phyloP scores from a whole-genome alignment of 2,797 vertebrate genomes.

The Dromococcyx pavoninus region DNA sequence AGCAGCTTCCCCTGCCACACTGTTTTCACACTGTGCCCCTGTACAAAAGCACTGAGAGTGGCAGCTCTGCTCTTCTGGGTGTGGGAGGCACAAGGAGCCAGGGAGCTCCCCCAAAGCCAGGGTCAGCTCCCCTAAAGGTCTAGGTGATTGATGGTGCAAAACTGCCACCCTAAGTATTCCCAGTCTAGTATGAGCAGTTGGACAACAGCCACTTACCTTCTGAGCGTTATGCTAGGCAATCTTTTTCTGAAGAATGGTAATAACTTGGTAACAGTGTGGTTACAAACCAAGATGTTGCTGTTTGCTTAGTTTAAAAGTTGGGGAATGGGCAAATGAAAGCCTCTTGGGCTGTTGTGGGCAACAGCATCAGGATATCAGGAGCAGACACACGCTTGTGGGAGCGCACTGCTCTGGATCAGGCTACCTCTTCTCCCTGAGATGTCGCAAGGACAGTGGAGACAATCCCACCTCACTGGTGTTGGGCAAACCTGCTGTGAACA shows the following conservation, averaged over 20 bases:
- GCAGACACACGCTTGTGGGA: neutral
- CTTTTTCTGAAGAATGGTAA: neutral
- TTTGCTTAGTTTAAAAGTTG: neutral
- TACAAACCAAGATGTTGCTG: neutral
- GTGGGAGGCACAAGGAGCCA: neutral
- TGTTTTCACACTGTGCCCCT: neutral
- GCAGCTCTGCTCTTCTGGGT: neutral
- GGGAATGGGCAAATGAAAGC: neutral
- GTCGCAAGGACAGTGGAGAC: neutral
- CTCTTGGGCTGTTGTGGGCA: neutral
- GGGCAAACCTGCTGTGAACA: neutral
- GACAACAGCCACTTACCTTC: neutral
- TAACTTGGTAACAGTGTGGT: neutral
- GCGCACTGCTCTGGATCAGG: neutral
- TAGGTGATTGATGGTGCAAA: neutral
- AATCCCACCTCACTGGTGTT: neutral
- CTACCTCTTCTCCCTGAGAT: neutral
- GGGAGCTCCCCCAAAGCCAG: no score
- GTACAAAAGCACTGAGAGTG: accelerated
- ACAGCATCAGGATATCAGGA: neutral
- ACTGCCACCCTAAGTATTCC: neutral
- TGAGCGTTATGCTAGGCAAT: neutral
- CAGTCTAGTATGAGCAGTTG: neutral
- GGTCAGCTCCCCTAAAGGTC: accelerated
- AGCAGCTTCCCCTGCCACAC: neutral